These are phyloP conservation scores for Trichogramma evanescens DNA, from an alignment of 2,888 invertebrate genomes.

Conservation along the genomic window DNA sequence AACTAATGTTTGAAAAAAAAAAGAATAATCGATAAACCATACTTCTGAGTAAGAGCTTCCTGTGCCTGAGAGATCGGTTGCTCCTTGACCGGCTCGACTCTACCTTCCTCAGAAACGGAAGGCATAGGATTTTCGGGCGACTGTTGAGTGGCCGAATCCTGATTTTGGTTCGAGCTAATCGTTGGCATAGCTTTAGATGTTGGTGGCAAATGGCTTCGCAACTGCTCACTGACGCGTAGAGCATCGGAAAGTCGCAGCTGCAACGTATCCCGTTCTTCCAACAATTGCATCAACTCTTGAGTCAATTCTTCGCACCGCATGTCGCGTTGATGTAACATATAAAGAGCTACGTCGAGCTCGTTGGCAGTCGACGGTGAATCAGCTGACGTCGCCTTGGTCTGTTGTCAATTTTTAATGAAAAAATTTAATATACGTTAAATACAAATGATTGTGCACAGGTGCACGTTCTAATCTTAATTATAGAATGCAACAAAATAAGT, in stretches of 20 bases:
- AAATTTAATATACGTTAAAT: neutral
- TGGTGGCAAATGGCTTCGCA: slow-evolving; percentile 37
- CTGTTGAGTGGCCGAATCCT: slow-evolving; percentile 25
- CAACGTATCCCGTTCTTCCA: slow-evolving; percentile 79
- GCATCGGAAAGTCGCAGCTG: slow-evolving; percentile 77
- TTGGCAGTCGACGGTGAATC: slow-evolving; percentile 18
- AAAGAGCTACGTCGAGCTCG: slow-evolving; percentile 72
- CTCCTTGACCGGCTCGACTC: slow-evolving; percentile 43
- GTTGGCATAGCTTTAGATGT: neutral
- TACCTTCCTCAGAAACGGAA: slow-evolving; percentile 34
- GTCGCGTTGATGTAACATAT: slow-evolving; percentile 80
- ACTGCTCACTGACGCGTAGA: slow-evolving; percentile 65
- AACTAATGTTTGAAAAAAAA: neutral
- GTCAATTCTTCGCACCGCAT: slow-evolving; percentile 81
- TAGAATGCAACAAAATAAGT: neutral
- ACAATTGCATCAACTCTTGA: slow-evolving; percentile 69
- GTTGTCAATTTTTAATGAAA: neutral
- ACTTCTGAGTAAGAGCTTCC: slow-evolving; percentile 42
- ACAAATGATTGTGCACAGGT: neutral
- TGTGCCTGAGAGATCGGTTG: slow-evolving; percentile 38
- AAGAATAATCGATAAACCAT: slow-evolving; percentile 24
- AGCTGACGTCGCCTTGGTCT: neutral
- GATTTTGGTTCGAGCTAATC: slow-evolving; percentile 20
- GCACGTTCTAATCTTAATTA: neutral
- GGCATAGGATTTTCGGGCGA: slow-evolving; percentile 36